These are phyloP conservation scores for Lysandra coridon DNA, from an alignment of 2,888 invertebrate genomes.

Conservation along the genomic window DNA sequence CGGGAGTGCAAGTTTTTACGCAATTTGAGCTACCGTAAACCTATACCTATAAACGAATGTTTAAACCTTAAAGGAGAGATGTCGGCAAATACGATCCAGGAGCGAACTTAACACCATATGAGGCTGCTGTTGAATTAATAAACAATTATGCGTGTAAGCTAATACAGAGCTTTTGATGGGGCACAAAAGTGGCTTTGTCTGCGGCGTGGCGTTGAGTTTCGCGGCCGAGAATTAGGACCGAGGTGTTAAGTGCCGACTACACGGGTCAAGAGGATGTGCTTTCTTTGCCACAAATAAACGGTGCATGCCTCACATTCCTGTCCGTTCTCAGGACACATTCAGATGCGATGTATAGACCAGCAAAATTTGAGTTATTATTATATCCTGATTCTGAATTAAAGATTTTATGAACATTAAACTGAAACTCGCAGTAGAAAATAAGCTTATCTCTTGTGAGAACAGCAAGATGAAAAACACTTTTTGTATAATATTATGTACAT, in stretches of 20 bases:
- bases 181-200: slow-evolving; percentile 33
- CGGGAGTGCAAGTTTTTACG: not conserved
- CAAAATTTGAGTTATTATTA: not conserved
- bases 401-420: not conserved
- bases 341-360: not conserved
- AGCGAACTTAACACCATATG: slow-evolving; percentile 15
- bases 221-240: slow-evolving; percentile 32
- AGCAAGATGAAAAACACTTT: not conserved
- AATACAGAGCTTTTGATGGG: slow-evolving; percentile 36
- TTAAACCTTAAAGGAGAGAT: not conserved
- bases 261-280: slow-evolving; percentile 37
- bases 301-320: not conserved
- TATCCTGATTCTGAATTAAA: not conserved
- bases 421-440: not conserved
- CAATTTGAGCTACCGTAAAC: not conserved
- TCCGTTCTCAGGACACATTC: slow-evolving; percentile 2
- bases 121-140: slow-evolving; percentile 29
- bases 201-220: slow-evolving; percentile 37
- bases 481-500: not conserved
- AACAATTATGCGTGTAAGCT: slow-evolving; percentile 39
- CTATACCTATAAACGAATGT: not conserved
- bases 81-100: slow-evolving; percentile 10
- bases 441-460: not conserved
- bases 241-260: slow-evolving; percentile 44
- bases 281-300: slow-evolving; percentile 23